A percentile compares a stretch with the other conserved stretches of the same genome.
Evolutionary conservation across 2,113 vertebrate genomes (phyloP).

Genomic region (Lamprotornis superbus): DNA sequence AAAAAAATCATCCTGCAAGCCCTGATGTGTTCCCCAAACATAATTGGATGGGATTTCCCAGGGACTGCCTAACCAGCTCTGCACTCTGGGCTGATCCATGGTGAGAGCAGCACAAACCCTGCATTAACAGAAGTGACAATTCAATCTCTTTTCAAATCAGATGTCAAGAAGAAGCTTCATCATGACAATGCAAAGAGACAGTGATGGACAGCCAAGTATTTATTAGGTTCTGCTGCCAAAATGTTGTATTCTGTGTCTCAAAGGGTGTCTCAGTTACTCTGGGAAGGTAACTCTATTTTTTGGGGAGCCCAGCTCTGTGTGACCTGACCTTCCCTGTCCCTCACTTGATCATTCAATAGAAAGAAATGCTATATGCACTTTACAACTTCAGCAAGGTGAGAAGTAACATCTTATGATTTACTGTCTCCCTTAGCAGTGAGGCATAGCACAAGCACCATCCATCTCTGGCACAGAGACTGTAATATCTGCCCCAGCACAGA

Average conservation of each 20-base stretch:
- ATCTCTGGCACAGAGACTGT: neutral
- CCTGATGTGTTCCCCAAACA: neutral
- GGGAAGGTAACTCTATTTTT: neutral
- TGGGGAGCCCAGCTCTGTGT: neutral
- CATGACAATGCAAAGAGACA: neutral
- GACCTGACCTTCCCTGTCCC: neutral
- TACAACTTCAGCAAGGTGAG: conserved; percentile 37
- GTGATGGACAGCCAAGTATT: neutral
- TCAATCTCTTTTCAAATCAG: neutral
- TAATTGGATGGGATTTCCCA: neutral
- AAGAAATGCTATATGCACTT: neutral
- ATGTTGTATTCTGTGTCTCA: neutral
- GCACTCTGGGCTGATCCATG: neutral
- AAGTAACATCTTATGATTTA: conserved; percentile 10
- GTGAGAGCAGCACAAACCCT: neutral
- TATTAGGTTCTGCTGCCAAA: neutral
- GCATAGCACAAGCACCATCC: neutral
- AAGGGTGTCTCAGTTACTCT: neutral
- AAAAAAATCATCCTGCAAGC: neutral
- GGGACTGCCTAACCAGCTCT: neutral
- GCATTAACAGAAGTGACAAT: neutral
- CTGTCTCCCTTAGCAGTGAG: neutral
- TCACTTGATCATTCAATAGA: conserved; percentile 25
- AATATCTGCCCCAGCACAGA: neutral
- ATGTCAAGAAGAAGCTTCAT: neutral